A percentile compares a stretch with the other conserved stretches of the same genome.
phyloP scores from a whole-genome alignment of 2,113 vertebrate genomes.

The mouse (Mus musculus) region GRCm39 chr7:114465501-114466000 shows the following conservation, averaged over 20 bases:
- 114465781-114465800: not conserved
- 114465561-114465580: no score
- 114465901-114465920: not conserved
- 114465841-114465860: not conserved
- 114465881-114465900: not conserved
- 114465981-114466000: not conserved
- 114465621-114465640: not conserved
- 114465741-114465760: not conserved
- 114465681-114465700: not conserved
- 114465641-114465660: not conserved
- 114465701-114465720: not conserved
- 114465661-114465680: not conserved
- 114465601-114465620: not conserved
- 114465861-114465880: not conserved
- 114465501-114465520: not conserved
- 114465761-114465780: slow-evolving; percentile 5
- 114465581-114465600: not conserved
- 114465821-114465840: not conserved
- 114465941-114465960: not conserved
- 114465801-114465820: not conserved
- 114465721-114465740: not conserved
- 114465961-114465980: not conserved
- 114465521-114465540: not conserved
- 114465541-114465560: no score
- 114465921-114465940: not conserved